Evolutionary conservation across 2,113 vertebrate species (phyloP).

Genomic region (Alosa alosa): DNA sequence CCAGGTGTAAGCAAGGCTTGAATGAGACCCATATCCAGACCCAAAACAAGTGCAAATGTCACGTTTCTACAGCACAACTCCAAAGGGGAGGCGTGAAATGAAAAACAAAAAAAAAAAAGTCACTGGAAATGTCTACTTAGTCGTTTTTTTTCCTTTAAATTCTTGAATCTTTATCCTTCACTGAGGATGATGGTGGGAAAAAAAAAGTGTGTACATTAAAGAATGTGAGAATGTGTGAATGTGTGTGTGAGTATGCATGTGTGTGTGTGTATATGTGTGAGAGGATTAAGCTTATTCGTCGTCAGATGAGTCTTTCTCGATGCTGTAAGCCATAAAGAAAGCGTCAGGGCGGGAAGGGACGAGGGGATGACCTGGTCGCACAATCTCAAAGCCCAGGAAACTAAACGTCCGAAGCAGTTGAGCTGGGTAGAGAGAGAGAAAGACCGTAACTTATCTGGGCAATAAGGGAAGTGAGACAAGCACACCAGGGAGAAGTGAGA

Average conservation of each 20-base stretch:
- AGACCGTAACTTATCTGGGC: not conserved
- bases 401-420: conserved; percentile 93
- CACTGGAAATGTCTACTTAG: conserved; percentile 55
- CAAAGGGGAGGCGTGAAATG: conserved; percentile 41
- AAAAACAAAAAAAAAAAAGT: conserved; percentile 36
- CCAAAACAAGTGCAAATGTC: conserved; percentile 60
- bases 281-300: conserved; percentile 75
- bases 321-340: conserved; percentile 98
- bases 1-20: conserved; percentile 36
- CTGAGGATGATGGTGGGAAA: conserved; percentile 33
- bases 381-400: conserved; percentile 99
- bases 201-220: not conserved
- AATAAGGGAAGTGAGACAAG: not conserved
- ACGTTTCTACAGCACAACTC: conserved; percentile 59
- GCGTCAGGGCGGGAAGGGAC: conserved; percentile 95
- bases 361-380: conserved; percentile 98
- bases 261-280: not conserved
- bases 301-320: conserved; percentile 90
- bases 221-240: conserved; percentile 22
- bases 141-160: conserved; percentile 29
- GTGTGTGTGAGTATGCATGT: conserved; percentile 26
- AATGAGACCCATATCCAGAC: not conserved
- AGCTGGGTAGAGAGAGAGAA: conserved; percentile 66
- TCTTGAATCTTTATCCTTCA: conserved; percentile 40
- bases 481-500: not conserved